Conservation (phyloP, 2,113 vertebrate species). For the Oreocharis arfaki region DNA sequence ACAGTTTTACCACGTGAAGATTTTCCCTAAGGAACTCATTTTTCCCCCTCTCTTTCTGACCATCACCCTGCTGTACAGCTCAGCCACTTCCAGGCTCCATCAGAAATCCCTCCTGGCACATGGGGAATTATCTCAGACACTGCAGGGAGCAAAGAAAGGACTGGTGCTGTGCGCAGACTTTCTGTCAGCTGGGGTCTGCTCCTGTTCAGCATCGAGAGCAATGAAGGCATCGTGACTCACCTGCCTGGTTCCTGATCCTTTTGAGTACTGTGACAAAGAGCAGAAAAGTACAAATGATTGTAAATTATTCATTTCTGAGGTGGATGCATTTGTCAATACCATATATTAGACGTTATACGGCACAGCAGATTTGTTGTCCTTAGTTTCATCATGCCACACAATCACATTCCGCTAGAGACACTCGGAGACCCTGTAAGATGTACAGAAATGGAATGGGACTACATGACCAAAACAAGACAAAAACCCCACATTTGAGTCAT, state of each 20-base stretch:
- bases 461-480: background rate
- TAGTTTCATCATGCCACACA: background rate
- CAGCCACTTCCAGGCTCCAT: background rate
- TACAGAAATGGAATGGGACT: background rate
- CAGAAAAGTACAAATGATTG: background rate
- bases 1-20: background rate
- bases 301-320: background rate
- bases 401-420: background rate
- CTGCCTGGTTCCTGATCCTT: background rate
- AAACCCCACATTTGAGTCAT: background rate
- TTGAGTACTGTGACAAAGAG: background rate
- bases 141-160: background rate
- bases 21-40: background rate
- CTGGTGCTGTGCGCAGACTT: background rate
- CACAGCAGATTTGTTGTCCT: background rate
- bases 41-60: background rate
- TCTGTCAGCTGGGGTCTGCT: background rate
- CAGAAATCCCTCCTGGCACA: background rate
- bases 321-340: background rate
- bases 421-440: background rate
- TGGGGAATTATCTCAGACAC: background rate
- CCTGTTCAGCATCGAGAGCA: background rate
- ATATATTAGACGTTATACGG: background rate
- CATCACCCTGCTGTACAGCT: fast-evolving
- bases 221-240: background rate